Base-by-base conservation (phyloP, 2,797 vertebrate species). In the Vespertilio murinus region DNA sequence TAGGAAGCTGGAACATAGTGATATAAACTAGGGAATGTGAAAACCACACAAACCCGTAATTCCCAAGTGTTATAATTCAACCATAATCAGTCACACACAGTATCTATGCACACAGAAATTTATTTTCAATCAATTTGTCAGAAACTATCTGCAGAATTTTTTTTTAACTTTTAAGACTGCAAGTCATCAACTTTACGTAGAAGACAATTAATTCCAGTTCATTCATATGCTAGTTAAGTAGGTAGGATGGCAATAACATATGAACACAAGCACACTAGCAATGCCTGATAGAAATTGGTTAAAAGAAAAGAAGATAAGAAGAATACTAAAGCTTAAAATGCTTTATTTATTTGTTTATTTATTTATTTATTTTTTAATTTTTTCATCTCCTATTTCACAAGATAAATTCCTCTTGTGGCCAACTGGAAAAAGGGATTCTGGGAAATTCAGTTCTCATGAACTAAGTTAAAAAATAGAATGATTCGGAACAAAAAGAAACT, bases 1-100 rank as follows among this genome's bases (percentile, higher is more conserved):
- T 1, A 86, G 56, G 89, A 97, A 94, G 90, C 33, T 96, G 96
- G 94, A 96, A 23, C 10, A 64, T 28, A 47, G 80, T 20, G 54
- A 59, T 59, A 42, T 49, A 78, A 94, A 6, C 18, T 16, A 88
- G 25, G 12, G 18, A 92, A 73, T 59, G 12, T 45, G 86, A 89
- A 88, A 93, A 25, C 23, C 65, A 75, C 35, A 81, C 40, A 80
- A 83, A 33, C 5, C n/a, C 35, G 10, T 61, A 59, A 40, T 91
- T 93, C 28, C 7, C 20, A 81, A 54, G 35, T 64, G 14, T 69
- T 77, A 28, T 40, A 67, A 86, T 45, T 84, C 73, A 85, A 73
- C 20, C 10, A 64, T 5, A 64, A 59, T 70, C 30, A 54, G 56
- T 25, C 17, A 64, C 25, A 83, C 18, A 73, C 0, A 9, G 11